phyloP scores from a whole-genome alignment of 2,888 invertebrate genomes.

The Meliscaeva auricollis region DNA sequence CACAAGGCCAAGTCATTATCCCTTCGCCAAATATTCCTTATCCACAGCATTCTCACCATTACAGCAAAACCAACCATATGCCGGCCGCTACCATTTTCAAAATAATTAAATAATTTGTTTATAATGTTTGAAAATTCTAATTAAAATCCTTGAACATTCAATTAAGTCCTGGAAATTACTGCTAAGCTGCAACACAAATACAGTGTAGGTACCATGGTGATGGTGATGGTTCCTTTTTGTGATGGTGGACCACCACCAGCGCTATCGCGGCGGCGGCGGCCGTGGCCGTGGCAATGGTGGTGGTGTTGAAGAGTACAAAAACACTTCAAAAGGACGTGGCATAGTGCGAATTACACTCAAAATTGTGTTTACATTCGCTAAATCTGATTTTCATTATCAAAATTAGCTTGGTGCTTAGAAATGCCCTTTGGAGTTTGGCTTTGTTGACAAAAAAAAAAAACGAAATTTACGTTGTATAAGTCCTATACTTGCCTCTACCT shows the following conservation, averaged over 20 bases:
- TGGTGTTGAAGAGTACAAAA: slow-evolving; percentile 7
- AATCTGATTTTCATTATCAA: slow-evolving; percentile 73
- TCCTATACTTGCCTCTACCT: no score
- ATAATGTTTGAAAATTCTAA: slow-evolving; percentile 59
- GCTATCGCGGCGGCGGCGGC: background rate
- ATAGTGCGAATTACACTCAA: slow-evolving; percentile 62
- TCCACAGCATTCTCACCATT: background rate
- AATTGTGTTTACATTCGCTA: slow-evolving; percentile 69
- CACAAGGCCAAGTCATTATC: slow-evolving; percentile 17
- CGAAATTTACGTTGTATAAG: background rate
- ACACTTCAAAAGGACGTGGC: slow-evolving; percentile 41
- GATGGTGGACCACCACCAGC: background rate
- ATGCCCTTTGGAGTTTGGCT: slow-evolving; percentile 36
- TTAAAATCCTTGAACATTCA: slow-evolving; percentile 61
- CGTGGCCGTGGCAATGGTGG: background rate
- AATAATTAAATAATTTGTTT: slow-evolving; percentile 68
- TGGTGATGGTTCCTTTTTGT: background rate
- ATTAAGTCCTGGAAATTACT: slow-evolving; percentile 24
- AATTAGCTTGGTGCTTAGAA: slow-evolving; percentile 69
- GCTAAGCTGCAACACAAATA: slow-evolving; percentile 32
- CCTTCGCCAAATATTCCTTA: slow-evolving; percentile 3
- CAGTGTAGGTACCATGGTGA: background rate
- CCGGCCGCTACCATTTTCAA: background rate
- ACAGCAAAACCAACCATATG: background rate
- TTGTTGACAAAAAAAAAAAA: slow-evolving; percentile 36